A percentile compares a stretch with the other conserved stretches of the same genome.
phyloP scores from a whole-genome alignment of 2,888 invertebrate species.

The Cephonodes hylas region DNA sequence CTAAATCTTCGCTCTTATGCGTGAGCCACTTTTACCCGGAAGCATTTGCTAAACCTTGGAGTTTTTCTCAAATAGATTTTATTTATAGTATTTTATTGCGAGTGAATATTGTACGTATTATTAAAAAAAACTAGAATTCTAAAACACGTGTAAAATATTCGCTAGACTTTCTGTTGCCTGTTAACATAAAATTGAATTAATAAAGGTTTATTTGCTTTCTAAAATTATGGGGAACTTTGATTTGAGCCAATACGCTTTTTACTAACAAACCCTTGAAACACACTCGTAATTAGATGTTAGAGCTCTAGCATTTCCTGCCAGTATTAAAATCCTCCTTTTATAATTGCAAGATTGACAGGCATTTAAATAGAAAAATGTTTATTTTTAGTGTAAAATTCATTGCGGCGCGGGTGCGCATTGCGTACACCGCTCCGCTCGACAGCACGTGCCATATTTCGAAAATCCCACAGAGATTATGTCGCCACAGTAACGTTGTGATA shows the following conservation, averaged over 20 bases:
- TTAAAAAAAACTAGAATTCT: neutral
- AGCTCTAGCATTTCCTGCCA: no score
- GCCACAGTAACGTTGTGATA: neutral
- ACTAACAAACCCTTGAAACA: no score
- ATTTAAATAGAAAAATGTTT: neutral
- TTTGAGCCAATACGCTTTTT: no score
- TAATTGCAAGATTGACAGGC: neutral
- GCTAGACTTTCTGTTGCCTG: no score
- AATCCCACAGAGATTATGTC: neutral
- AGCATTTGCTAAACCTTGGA: neutral
- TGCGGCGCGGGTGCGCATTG: neutral
- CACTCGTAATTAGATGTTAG: no score
- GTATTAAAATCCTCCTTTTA: neutral
- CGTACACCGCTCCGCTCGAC: neutral
- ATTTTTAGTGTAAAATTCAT: neutral
- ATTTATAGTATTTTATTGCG: neutral
- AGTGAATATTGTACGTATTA: neutral
- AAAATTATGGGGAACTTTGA: no score
- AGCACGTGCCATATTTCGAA: neutral
- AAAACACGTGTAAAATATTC: neutral
- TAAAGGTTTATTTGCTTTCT: no score
- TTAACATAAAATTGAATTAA: no score
- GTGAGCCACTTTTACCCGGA: neutral
- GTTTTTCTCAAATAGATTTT: neutral
- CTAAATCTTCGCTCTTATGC: neutral